phyloP scores from a whole-genome alignment of 2,797 vertebrate genomes.

The Dallia pectoralis region DNA sequence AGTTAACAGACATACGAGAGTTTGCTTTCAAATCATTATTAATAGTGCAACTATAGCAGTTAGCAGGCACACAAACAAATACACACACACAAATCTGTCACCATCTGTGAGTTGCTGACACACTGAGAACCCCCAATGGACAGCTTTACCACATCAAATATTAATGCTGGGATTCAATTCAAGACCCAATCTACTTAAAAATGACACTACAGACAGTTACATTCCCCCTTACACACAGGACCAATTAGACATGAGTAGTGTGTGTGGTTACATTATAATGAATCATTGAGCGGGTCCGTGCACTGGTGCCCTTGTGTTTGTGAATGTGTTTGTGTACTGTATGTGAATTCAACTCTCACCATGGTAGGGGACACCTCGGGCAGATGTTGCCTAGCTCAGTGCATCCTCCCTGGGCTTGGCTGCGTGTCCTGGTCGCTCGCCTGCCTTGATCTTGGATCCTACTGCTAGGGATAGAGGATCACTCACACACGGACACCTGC shows the following conservation, averaged over 20 bases:
- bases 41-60: not conserved
- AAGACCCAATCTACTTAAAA: conserved; percentile 66
- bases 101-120: conserved; percentile 68
- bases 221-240: not conserved
- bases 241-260: not conserved
- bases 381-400: conserved; percentile 71
- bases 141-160: conserved; percentile 77
- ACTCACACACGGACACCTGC: conserved; percentile 59
- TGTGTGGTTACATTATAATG: not conserved
- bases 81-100: conserved; percentile 55
- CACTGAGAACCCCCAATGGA: conserved; percentile 72
- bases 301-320: conserved; percentile 21
- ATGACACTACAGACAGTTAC: conserved; percentile 43
- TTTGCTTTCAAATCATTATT: not conserved
- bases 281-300: not conserved
- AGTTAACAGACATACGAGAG: not conserved
- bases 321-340: not conserved
- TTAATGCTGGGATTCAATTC: conserved; percentile 77
- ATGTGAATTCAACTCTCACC: conserved; percentile 63
- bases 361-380: conserved; percentile 61
- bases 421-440: conserved; percentile 64
- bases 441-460: conserved; percentile 70
- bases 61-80: conserved; percentile 12
- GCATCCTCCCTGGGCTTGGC: conserved; percentile 63
- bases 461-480: conserved; percentile 67